These are phyloP conservation scores for Chelon labrosus DNA, from an alignment of 2,797 vertebrate genomes.

Conservation along the genomic window DNA sequence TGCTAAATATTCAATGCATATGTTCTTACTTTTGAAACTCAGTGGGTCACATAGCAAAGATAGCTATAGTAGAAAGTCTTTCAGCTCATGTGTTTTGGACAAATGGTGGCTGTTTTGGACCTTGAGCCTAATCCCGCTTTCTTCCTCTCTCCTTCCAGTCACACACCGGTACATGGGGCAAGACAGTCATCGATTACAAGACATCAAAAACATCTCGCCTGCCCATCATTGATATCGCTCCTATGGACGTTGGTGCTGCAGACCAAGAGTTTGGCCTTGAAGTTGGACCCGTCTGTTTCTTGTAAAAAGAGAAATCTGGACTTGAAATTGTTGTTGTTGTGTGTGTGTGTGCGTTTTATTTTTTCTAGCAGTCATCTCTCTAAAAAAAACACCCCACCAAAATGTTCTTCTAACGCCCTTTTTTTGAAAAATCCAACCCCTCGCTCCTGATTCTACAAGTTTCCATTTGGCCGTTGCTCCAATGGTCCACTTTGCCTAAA, in stretches of 20 bases:
- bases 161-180: conserved; percentile 97
- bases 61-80: too few relatives aligned
- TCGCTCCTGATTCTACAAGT: conserved; percentile 74
- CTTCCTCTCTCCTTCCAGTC: conserved; percentile 83
- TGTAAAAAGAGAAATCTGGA: conserved; percentile 99
- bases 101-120: background rate
- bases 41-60: too few relatives aligned
- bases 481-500: conserved; percentile 92
- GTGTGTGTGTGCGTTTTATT: conserved; percentile 81
- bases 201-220: conserved; percentile 98
- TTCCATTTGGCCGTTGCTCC: conserved; percentile 82
- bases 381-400: conserved; percentile 76
- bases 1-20: background rate
- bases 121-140: conserved; percentile 25
- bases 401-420: conserved; percentile 86
- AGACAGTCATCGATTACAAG: conserved; percentile 98
- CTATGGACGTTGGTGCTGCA: conserved; percentile 97
- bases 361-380: conserved; percentile 96
- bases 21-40: too few relatives aligned
- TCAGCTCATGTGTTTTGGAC: too few relatives aligned
- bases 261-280: conserved; percentile 98
- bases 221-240: conserved; percentile 98
- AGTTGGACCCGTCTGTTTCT: conserved; percentile 97
- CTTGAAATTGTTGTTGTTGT: conserved; percentile 93
- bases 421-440: conserved; percentile 80